These are phyloP conservation scores for Laterallus jamaicensis DNA, from an alignment of 2,113 vertebrate genomes.

Conservation along the genomic window DNA sequence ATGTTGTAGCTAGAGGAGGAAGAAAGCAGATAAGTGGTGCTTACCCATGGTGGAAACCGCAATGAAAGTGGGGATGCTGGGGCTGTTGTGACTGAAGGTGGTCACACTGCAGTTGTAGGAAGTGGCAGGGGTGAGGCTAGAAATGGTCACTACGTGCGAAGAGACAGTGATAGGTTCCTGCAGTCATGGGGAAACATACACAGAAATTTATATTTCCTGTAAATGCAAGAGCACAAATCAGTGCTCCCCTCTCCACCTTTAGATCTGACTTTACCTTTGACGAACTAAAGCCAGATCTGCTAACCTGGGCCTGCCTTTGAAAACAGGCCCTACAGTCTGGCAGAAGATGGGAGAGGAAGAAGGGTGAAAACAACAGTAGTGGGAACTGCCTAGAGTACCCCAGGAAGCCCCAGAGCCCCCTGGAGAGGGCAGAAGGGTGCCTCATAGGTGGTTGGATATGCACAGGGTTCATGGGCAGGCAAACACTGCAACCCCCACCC, in stretches of 20 bases:
- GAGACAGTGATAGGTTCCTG: conserved; percentile 83
- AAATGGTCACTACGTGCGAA: conserved; percentile 85
- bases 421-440: not conserved
- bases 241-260: not conserved
- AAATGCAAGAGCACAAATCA: not conserved
- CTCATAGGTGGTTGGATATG: rapidly evolving
- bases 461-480: rapidly evolving
- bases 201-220: not conserved
- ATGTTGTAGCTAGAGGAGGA: not conserved
- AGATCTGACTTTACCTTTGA: too few relatives aligned
- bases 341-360: not conserved
- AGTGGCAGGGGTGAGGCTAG: conserved; percentile 84
- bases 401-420: not conserved
- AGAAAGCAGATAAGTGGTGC: not conserved
- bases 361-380: not conserved
- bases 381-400: not conserved
- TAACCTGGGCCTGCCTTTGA: not conserved
- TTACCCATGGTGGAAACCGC: conserved; percentile 88
- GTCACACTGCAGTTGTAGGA: conserved; percentile 92
- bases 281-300: not conserved
- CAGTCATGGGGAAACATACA: not conserved
- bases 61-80: conserved; percentile 86
- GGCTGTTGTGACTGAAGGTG: conserved; percentile 89
- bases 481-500: rapidly evolving
- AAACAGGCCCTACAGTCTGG: not conserved